phyloP scores from a whole-genome alignment of 2,113 vertebrate genomes.

The Rhabdornis inornatus region DNA sequence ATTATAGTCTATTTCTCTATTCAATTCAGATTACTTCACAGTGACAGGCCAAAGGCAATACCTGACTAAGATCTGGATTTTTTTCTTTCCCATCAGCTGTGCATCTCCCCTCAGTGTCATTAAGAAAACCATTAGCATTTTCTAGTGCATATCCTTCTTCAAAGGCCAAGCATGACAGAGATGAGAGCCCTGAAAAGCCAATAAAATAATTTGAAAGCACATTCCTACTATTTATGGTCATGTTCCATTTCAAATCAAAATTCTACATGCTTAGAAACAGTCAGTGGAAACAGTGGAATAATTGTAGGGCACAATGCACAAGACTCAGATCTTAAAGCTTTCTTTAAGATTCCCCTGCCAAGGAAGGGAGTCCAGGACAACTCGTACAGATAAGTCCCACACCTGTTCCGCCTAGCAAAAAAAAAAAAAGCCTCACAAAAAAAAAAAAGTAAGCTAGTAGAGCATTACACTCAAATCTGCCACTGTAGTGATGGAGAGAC shows the following conservation, averaged over 20 bases:
- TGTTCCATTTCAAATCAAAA: background rate
- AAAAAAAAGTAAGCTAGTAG: background rate
- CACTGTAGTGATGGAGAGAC: background rate
- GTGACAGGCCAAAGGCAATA: background rate
- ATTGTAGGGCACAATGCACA: background rate
- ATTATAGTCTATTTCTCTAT: background rate
- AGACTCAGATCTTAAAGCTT: no score
- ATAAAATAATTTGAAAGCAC: background rate
- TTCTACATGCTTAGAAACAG: background rate
- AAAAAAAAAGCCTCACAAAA: background rate
- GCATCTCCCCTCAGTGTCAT: background rate
- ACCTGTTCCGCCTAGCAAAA: background rate
- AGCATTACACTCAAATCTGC: background rate
- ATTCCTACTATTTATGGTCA: background rate
- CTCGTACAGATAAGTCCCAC: background rate
- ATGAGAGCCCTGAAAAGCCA: background rate
- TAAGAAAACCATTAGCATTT: background rate
- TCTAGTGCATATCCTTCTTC: background rate
- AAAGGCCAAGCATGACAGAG: background rate
- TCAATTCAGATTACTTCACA: background rate
- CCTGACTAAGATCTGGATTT: background rate
- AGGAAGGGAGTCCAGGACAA: background rate
- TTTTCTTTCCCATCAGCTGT: background rate
- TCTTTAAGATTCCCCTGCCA: background rate
- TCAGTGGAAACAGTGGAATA: background rate